Evolutionary conservation across 2,113 vertebrate species (phyloP), one percentile per base, ranked within the genome.

Genomic region (Gymnarchus niloticus): DNA sequence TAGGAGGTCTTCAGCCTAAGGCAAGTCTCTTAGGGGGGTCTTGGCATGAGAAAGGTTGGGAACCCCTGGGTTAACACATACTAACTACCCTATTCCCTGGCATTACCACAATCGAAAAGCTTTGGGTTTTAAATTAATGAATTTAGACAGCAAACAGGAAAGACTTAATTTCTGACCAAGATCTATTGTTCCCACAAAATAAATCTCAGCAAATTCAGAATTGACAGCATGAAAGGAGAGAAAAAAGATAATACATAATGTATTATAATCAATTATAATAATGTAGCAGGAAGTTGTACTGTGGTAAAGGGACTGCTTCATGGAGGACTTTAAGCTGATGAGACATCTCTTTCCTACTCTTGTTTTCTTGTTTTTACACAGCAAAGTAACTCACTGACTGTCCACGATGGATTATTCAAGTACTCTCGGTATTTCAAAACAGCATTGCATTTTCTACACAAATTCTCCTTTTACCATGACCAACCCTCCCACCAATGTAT

Each of bases 401-500:
- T 87, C 61, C 37, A 2, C 65, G 81, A 87, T 86, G 82, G 89
- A 90, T 87, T 86, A 86, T 87, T 92, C 83, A 87, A 88, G 90
- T 92, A 90, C 90, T 90, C 88, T 51, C 85, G 86, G 90, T 91
- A 92, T 93, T 91, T 91, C 90, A 90, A 85, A 88, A 84, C 88
- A 90, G 91, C 89, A 92, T 89, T 89, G 89, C 91, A 94, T 93
- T 94, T 91, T 89, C 91, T 84, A 83, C 85, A 91, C 90, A 89
- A 89, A 89, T 90, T 89, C 89, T 89, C 85, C 57, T 90, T 17
- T 41, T n/a, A n/a, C n/a, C n/a, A n/a, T 6, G 59, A 23, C 23
- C 6, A 5, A 1, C 23, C 49, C 49, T 25, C 49, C 12, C 85
- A 86, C 61, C 89, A 87, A 73, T 78, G 21, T 78, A n/a, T 87